Base-by-base conservation (phyloP, 37 sponge, comb jelly and placozoan species). In the Chondrilla cf. caribensis region DNA sequence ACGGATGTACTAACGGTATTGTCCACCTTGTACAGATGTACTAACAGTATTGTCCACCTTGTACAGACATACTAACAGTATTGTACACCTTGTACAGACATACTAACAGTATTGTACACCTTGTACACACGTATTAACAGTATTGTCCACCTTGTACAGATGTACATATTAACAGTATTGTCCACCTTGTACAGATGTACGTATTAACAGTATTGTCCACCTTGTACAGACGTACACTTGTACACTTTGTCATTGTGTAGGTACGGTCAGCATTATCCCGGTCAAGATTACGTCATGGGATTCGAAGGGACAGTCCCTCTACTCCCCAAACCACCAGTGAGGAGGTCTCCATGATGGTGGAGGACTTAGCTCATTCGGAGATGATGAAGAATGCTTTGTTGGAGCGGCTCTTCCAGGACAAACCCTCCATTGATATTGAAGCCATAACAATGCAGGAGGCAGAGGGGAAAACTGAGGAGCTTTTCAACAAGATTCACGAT, bases 391-490 rank as follows among this genome's bases (percentile, higher is more conserved):
- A 18, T 73, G 41, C 42, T 19, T 2, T 73, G n/a, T 21, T 73
- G 8, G 76, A 73, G 76, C 36, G 36, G 76, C 42, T 73, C 42
- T 73, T 73, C 44, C 31, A 24, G 0, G 76, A 73, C 42, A 17
- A 73, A 15, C 44, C 76, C 9, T 43, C 44, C 0, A n/a, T 22
- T n/a, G 24, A 42, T 9, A 6, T 43, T n/a, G 76, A 73, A 3
- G 19, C 76, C 1, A 1, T 73, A 21, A 38, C 42, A 2, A 25
- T 42, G 21, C 1, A 32, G 22, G 40, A 73, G 25, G 76, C 44
- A 18, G 76, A 38, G 25, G 44, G 76, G 24, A 73, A 73, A 43
- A 2, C 40, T 40, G 76, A 73, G 15, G 7, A 38, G 44, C 41
- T 73, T 19, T 37, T 73, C 21, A 24, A 15, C 19, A 73, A 40